These are phyloP conservation scores for Cryptophagus acutangulus DNA, from an alignment of 2,888 invertebrate genomes.

Conservation along the genomic window DNA sequence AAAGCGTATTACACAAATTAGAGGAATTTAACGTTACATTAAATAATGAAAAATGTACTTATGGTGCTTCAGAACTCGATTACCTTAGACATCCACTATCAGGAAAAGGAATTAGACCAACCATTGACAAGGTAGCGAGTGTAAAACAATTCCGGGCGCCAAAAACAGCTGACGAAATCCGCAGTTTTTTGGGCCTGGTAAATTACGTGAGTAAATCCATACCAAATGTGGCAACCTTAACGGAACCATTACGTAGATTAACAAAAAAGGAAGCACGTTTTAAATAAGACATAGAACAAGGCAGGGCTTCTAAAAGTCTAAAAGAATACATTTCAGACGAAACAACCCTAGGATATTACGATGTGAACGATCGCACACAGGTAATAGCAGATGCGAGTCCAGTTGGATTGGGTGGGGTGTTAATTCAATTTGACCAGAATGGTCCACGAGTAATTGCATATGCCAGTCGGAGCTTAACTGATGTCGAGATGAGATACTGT, in stretches of 20 bases:
- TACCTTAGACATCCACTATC: neutral
- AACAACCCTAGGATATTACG: constrained; percentile 20
- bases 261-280: too few relatives aligned
- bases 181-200: constrained; percentile 15
- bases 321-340: constrained; percentile 9
- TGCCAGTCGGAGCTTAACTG: constrained; percentile 23
- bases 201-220: constrained; percentile 14
- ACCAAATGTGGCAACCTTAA: constrained; percentile 16
- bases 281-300: constrained; percentile 12
- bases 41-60: constrained; percentile 11
- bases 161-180: constrained; percentile 6
- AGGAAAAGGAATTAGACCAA: neutral
- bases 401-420: constrained; percentile 25
- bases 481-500: constrained; percentile 28
- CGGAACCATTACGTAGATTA: constrained; percentile 12
- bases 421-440: constrained; percentile 21
- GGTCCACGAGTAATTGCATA: constrained; percentile 20
- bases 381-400: constrained; percentile 25
- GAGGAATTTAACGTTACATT: constrained; percentile 10
- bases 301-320: constrained; percentile 10
- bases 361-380: constrained; percentile 18
- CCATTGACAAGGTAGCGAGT: too few relatives aligned
- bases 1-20: constrained; percentile 6
- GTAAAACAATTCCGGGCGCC: neutral
- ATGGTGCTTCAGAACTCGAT: neutral